These are phyloP conservation scores for Ginglymostoma cirratum DNA, from an alignment of 2,113 vertebrate species.

Conservation along the genomic window DNA sequence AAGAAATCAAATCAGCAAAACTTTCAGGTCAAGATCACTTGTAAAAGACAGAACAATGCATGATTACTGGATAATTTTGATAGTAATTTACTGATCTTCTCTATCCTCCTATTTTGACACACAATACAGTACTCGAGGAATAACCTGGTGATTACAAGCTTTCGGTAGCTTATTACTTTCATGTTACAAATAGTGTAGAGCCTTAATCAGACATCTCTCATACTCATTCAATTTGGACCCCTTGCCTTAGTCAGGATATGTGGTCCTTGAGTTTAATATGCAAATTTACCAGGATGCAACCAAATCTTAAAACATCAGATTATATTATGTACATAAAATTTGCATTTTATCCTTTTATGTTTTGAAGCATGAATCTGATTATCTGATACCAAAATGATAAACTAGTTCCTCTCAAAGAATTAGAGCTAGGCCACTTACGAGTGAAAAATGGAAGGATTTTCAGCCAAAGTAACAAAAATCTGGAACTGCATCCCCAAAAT, in stretches of 20 bases:
- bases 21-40: no score
- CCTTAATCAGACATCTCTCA: neutral
- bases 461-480: neutral
- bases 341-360: neutral
- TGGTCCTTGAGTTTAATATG: neutral
- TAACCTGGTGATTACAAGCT: no score
- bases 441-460: neutral
- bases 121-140: no score
- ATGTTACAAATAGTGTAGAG: no score
- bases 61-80: no score
- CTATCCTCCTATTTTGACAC: no score
- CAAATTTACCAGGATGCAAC: neutral
- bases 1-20: no score
- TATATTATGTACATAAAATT: neutral
- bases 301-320: neutral
- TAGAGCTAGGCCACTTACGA: neutral
- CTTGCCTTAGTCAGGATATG: neutral
- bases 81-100: no score
- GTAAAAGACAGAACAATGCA: no score
- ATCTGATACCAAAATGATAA: neutral
- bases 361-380: no score
- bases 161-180: no score
- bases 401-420: neutral
- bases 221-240: neutral
- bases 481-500: neutral